Evolutionary conservation across 2,888 invertebrate species (phyloP).

Genomic region (Omphaloscelis lunosa): DNA sequence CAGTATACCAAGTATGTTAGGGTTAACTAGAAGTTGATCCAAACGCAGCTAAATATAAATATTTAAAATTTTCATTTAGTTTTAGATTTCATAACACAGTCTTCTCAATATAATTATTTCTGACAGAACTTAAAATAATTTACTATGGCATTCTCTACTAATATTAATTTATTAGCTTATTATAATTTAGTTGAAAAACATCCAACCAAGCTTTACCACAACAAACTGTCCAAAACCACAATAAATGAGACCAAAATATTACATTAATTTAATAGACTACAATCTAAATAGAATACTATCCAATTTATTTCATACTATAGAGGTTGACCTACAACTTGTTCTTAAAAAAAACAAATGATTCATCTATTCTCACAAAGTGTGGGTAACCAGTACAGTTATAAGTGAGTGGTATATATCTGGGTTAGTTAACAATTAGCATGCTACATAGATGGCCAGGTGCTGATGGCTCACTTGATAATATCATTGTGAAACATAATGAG

Average conservation of each 20-base stretch:
- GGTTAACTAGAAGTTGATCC: constrained; percentile 24
- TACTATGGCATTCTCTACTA: background rate
- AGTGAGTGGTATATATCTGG: constrained; percentile 61
- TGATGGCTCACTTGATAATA: constrained; percentile 31
- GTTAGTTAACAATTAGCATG: constrained; percentile 75
- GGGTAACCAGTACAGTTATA: constrained; percentile 60
- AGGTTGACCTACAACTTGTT: constrained; percentile 8
- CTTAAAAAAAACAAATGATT: constrained; percentile 38
- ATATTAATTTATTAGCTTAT: no score
- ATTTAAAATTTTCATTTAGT: background rate
- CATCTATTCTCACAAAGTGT: constrained; percentile 44
- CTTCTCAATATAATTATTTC: constrained; percentile 1
- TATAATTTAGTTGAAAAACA: background rate
- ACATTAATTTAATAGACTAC: background rate
- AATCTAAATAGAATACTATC: background rate
- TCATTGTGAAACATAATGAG: constrained; percentile 29
- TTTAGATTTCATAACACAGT: background rate
- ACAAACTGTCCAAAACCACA: background rate
- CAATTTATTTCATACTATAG: background rate
- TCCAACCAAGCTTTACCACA: background rate
- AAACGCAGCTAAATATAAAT: constrained; percentile 26
- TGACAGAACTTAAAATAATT: background rate
- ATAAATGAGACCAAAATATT: background rate
- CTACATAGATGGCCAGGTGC: constrained; percentile 35
- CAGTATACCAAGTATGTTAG: constrained; percentile 46